Conservation (phyloP, 1,140 invertebrate species). For the Augochlora pura region DNA sequence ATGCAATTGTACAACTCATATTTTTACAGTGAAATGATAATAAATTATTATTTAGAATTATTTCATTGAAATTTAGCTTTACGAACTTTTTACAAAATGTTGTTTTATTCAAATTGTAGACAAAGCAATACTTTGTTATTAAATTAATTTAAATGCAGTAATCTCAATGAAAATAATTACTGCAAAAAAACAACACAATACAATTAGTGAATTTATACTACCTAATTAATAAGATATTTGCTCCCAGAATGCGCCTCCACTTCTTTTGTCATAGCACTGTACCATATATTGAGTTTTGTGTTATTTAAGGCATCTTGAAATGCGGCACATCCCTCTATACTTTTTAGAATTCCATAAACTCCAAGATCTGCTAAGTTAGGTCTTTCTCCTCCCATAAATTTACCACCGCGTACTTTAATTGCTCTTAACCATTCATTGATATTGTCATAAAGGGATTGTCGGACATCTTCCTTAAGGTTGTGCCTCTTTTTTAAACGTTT, state of each 20-base stretch:
- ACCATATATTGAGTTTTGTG: slow-evolving; percentile 86
- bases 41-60: slow-evolving; percentile 8
- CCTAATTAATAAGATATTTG: slow-evolving; percentile 56
- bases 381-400: slow-evolving; percentile 91
- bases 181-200: too few relatives aligned
- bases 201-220: slow-evolving; percentile 43
- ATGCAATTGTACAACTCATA: slow-evolving; percentile 19
- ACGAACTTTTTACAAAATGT: background rate
- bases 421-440: slow-evolving; percentile 89
- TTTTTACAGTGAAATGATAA: background rate
- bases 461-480: slow-evolving; percentile 92
- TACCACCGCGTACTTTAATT: slow-evolving; percentile 85
- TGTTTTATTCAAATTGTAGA: background rate
- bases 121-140: background rate
- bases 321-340: slow-evolving; percentile 96
- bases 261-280: slow-evolving; percentile 78
- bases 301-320: slow-evolving; percentile 91
- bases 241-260: slow-evolving; percentile 80
- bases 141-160: background rate
- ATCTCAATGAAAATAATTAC: background rate
- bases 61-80: background rate
- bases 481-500: slow-evolving; percentile 94
- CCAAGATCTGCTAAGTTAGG: slow-evolving; percentile 97
- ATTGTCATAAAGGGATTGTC: slow-evolving; percentile 94
- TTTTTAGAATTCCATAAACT: slow-evolving; percentile 95